Percentiles rank a stretch among this genome's conserved stretches.
phyloP scores from a whole-genome alignment of 2,888 invertebrate species.

The Cremastinae sp. region DNA sequence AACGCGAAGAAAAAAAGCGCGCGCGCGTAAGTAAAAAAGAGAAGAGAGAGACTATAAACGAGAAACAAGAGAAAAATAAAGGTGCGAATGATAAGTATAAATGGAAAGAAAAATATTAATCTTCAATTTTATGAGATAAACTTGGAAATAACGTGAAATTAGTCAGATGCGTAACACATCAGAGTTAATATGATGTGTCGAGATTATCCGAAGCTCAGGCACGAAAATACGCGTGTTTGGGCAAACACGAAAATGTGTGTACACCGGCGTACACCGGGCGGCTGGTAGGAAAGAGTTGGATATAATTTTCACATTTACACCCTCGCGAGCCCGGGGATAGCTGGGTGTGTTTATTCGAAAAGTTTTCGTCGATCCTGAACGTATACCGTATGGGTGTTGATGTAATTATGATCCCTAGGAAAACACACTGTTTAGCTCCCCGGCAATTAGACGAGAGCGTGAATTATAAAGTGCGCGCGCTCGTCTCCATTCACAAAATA shows the following conservation, averaged over 20 bases:
- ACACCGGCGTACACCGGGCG: no score
- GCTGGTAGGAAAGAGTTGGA: neutral
- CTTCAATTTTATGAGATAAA: neutral
- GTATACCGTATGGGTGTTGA: neutral
- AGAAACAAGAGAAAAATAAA: no score
- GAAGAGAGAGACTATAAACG: no score
- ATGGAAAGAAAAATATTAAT: neutral
- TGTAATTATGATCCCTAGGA: constrained; percentile 39
- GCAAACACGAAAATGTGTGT: no score
- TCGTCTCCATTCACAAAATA: constrained; percentile 20
- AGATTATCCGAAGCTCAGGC: constrained; percentile 4
- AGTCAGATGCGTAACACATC: constrained; percentile 1
- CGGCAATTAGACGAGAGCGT: constrained; percentile 49
- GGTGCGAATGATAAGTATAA: no score
- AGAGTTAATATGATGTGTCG: neutral
- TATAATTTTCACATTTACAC: constrained; percentile 25
- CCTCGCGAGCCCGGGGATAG: neutral
- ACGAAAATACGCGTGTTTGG: no score
- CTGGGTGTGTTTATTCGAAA: constrained; percentile 31
- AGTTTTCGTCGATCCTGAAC: constrained; percentile 13
- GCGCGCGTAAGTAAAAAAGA: constrained; percentile 3
- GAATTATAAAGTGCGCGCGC: constrained; percentile 31
- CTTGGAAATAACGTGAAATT: neutral
- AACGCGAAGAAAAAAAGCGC: neutral
- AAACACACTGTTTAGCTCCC: constrained; percentile 47